These are phyloP conservation scores for Chiloscyllium plagiosum DNA, from an alignment of 2,113 vertebrate genomes.

Conservation along the genomic window DNA sequence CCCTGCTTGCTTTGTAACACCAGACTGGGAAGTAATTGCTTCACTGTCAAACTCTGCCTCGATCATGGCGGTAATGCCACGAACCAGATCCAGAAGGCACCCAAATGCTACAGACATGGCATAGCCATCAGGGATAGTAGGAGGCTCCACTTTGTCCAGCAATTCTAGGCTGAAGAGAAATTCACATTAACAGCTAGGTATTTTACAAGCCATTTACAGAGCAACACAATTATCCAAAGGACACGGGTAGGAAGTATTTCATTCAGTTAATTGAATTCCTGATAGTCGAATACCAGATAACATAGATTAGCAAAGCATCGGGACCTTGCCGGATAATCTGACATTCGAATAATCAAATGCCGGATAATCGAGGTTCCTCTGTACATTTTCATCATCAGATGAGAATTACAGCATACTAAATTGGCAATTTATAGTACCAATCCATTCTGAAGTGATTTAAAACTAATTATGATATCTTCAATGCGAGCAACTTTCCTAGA, in stretches of 20 bases:
- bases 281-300: no score
- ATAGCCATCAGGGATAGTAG: constrained; percentile 93
- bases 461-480: not conserved
- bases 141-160: constrained; percentile 97
- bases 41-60: constrained; percentile 74
- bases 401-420: not conserved
- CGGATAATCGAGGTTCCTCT: no score
- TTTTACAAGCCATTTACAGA: not conserved
- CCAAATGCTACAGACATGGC: constrained; percentile 98
- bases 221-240: no score
- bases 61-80: constrained; percentile 93
- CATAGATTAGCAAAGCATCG: no score
- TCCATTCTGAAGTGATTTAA: not conserved
- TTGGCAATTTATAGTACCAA: not conserved
- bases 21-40: constrained; percentile 54
- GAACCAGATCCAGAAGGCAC: constrained; percentile 88
- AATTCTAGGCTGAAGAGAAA: constrained; percentile 78
- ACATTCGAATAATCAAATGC: no score
- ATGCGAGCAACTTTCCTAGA: not conserved
- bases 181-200: constrained; percentile 29
- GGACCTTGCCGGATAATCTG: no score
- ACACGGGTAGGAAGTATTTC: no score
- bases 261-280: no score
- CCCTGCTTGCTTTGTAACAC: constrained; percentile 52
- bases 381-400: not conserved